Percentiles rank a stretch among this genome's conserved stretches.
Conservation (phyloP, 2,113 vertebrate species). For the Python bivittatus region DNA sequence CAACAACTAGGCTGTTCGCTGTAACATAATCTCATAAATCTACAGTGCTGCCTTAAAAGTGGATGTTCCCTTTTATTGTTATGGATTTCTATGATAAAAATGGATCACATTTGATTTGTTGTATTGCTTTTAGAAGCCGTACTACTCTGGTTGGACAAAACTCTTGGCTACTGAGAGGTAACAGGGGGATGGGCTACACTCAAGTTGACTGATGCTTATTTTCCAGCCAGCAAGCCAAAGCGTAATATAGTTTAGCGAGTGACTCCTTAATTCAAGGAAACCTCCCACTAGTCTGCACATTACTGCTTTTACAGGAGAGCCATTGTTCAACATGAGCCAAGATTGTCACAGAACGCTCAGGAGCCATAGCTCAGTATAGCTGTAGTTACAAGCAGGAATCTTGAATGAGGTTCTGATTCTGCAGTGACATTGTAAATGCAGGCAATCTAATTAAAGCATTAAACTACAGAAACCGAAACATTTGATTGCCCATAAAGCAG, state of each 20-base stretch:
- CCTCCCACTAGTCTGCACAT: not conserved
- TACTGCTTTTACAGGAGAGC: not conserved
- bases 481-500: not conserved
- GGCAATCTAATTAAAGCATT: no score
- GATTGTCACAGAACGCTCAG: not conserved
- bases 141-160: not conserved
- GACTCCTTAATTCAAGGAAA: not conserved
- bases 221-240: not conserved
- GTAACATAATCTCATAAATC: constrained; percentile 71
- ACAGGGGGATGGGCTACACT: not conserved
- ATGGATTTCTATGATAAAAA: constrained; percentile 71
- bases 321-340: not conserved
- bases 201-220: no score
- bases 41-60: constrained; percentile 69
- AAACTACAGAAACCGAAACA: not conserved
- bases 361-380: not conserved
- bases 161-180: constrained; percentile 15
- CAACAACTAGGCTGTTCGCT: constrained; percentile 61
- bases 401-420: not conserved
- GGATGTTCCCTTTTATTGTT: constrained; percentile 74
- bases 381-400: not conserved
- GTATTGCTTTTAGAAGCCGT: constrained; percentile 52
- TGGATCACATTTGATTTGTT: constrained; percentile 70
- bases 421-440: accelerated
- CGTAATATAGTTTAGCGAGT: not conserved